Base-by-base conservation (phyloP, 2,888 invertebrate species). In the Drosophila crucigera region DNA sequence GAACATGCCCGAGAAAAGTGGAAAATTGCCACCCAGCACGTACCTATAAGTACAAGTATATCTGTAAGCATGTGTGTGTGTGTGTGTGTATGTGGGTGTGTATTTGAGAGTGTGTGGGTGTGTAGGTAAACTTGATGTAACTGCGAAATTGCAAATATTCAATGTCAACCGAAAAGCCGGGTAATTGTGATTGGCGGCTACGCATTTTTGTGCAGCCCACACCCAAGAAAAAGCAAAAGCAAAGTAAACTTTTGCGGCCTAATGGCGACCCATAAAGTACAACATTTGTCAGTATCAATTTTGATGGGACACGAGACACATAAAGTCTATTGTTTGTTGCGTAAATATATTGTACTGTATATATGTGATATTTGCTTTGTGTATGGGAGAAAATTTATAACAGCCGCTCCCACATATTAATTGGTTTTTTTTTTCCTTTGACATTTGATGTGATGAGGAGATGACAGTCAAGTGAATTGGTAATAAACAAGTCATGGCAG, bases 221-320 rank as follows among this genome's bases (percentile, higher is more conserved):
- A 60, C 25, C 5, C 35, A 1, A 1, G 35, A 33, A 25, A 25
- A 54, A 22, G 3, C 10, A 25, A 16, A 54, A 25, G 49, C 71
- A 71, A 70, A 70, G 73, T 62, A 82, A 89, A 89, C 83, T 82
- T 84, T 73, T 73, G 75, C 61, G 75, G 68, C 80, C 84, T 85
- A 88, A 85, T 85, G 86, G 83, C 73, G 62, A 63, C 69, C 76
- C 83, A 88, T 88, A 85, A 88, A 74, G 66, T 80, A 82, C 73
- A 80, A 83, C 85, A 85, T 83, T 85, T 85, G 85, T 88, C 89
- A 88, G 86, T 82, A 82, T 88, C 80, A 85, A 80, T 85, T 85
- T 71, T 73, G 85, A 81, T 79, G 77, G 75, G 78, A 68, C 64
- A 70, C 76, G 58, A 72, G 66, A 65, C 73, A 74, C 68, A 74